Conservation (phyloP, 2,113 vertebrate genomes). For the Triplophysa siluroides region DNA sequence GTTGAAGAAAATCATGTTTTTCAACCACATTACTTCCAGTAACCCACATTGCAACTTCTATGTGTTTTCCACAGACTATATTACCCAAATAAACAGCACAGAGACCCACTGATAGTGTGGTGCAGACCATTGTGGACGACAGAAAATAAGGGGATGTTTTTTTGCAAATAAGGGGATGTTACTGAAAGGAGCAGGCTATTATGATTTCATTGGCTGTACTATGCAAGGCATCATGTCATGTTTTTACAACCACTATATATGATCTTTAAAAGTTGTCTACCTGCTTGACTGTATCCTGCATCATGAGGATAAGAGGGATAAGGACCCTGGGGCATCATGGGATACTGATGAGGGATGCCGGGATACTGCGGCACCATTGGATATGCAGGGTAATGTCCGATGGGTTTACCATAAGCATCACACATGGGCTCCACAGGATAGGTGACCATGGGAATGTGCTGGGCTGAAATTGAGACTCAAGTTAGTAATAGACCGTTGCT, state of each 20-base stretch:
- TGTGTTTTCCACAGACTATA: too few relatives aligned
- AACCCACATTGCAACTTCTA: too few relatives aligned
- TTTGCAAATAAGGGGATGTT: too few relatives aligned
- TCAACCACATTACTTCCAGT: background rate
- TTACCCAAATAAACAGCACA: too few relatives aligned
- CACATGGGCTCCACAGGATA: conserved; percentile 81
- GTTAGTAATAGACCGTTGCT: background rate
- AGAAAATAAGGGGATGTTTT: too few relatives aligned
- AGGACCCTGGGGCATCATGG: conserved; percentile 70
- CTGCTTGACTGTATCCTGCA: conserved; percentile 67
- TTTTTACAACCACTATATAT: background rate
- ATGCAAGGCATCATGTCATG: background rate
- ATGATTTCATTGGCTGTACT: background rate
- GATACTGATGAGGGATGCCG: conserved; percentile 74
- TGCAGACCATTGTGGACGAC: too few relatives aligned
- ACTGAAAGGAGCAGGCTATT: too few relatives aligned
- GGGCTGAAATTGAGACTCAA: conserved; percentile 65
- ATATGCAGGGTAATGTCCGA: conserved; percentile 70
- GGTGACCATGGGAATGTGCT: conserved; percentile 84
- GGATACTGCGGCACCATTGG: conserved; percentile 72
- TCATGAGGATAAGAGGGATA: conserved; percentile 66
- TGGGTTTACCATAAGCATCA: conserved; percentile 76
- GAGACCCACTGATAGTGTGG: too few relatives aligned
- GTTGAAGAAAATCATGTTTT: background rate
- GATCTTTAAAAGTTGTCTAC: conserved; percentile 52